Evolutionary conservation across 2,888 invertebrate species (phyloP).

Genomic region (Drosophila kanekoi): DNA sequence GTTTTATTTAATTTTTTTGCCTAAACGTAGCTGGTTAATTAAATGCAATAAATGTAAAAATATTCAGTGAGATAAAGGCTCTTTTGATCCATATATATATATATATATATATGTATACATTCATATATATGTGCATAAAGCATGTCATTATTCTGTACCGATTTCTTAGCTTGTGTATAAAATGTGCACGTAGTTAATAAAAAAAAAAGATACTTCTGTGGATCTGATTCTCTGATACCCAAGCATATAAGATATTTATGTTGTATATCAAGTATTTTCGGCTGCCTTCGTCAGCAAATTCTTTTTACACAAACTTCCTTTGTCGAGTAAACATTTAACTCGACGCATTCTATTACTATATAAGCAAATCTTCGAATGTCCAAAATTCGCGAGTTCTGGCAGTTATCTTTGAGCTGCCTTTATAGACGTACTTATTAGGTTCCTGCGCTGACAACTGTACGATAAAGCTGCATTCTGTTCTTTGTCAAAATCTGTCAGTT

Average conservation of each 20-base stretch:
- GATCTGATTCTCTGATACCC: constrained; percentile 8
- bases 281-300: background rate
- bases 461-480: background rate
- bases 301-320: background rate
- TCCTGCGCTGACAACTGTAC: background rate
- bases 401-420: background rate
- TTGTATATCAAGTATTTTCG: background rate
- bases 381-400: background rate
- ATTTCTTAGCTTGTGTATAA: constrained; percentile 13
- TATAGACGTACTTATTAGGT: background rate
- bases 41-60: constrained; percentile 69
- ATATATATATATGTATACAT: background rate
- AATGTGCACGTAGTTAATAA: constrained; percentile 16
- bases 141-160: constrained; percentile 6
- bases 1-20: constrained; percentile 43
- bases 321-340: background rate
- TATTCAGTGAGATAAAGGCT: constrained; percentile 17
- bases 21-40: constrained; percentile 27
- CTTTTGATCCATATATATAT: background rate
- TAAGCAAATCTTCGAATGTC: background rate
- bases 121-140: background rate
- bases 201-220: constrained; percentile 3
- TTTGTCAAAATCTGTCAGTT: background rate
- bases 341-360: background rate
- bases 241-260: constrained; percentile 2